phyloP scores from a whole-genome alignment of 2,797 vertebrate species.

The Spinibarbus caldwelli region DNA sequence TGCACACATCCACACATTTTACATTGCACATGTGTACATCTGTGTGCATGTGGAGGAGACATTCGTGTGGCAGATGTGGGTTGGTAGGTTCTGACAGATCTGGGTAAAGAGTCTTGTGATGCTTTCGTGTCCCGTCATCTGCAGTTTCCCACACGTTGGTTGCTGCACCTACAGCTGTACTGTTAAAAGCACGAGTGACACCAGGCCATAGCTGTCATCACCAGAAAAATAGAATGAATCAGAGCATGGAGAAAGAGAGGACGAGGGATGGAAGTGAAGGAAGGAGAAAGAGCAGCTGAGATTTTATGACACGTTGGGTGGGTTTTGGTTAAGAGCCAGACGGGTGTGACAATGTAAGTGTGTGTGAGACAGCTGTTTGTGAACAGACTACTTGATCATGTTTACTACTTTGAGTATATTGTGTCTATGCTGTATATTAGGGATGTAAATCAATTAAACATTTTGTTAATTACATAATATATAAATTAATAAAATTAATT shows the following conservation, averaged over 20 bases:
- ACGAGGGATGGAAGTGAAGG: neutral
- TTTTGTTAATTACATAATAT: neutral
- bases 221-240: conserved; percentile 46
- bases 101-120: conserved; percentile 46
- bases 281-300: conserved; percentile 17
- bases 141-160: conserved; percentile 57
- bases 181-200: conserved; percentile 58
- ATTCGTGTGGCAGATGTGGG: neutral
- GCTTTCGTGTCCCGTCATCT: conserved; percentile 67
- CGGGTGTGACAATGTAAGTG: conserved; percentile 10
- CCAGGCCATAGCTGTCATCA: conserved; percentile 49
- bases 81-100: conserved; percentile 45
- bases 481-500: neutral
- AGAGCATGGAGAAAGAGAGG: conserved; percentile 31
- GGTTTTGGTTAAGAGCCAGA: conserved; percentile 29
- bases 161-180: conserved; percentile 17
- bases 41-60: neutral
- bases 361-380: conserved; percentile 9
- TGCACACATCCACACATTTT: neutral
- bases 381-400: neutral
- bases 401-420: neutral
- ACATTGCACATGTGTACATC: neutral
- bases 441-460: neutral
- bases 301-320: conserved; percentile 18
- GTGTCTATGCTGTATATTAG: neutral